Evolutionary conservation across 2,888 invertebrate genomes (phyloP).

Genomic region (Yponomeuta malinellus): DNA sequence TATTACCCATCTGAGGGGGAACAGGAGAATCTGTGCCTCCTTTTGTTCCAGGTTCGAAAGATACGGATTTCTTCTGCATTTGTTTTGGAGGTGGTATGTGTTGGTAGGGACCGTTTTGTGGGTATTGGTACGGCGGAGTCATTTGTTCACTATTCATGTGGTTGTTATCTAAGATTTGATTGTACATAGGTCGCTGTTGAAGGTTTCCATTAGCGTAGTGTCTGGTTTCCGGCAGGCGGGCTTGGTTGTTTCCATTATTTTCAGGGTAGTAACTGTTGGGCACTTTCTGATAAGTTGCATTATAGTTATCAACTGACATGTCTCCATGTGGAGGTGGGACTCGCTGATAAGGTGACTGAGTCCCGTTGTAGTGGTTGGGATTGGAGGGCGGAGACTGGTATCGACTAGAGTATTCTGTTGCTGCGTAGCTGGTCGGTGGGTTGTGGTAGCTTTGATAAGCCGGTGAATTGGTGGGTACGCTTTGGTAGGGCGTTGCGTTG

Average conservation of each 20-base stretch:
- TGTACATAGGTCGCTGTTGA: constrained; percentile 56
- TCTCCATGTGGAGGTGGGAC: constrained; percentile 77
- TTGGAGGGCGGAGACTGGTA: constrained; percentile 56
- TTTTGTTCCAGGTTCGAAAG: constrained; percentile 84
- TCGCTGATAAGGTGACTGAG: constrained; percentile 74
- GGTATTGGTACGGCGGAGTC: constrained; percentile 46
- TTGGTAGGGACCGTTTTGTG: constrained; percentile 76
- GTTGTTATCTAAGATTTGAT: constrained; percentile 48
- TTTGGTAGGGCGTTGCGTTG: constrained; percentile 56
- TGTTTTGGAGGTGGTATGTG: constrained; percentile 78
- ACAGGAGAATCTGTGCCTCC: constrained; percentile 75
- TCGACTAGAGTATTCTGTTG: constrained; percentile 70
- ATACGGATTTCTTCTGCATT: constrained; percentile 81
- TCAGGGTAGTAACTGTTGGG: constrained; percentile 56
- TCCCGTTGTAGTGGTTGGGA: constrained; percentile 35
- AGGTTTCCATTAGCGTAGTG: constrained; percentile 44
- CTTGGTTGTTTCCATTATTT: constrained; percentile 36
- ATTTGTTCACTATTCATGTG: constrained; percentile 35
- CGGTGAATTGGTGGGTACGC: constrained; percentile 63
- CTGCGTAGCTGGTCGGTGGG: constrained; percentile 69
- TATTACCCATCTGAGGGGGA: constrained; percentile 53
- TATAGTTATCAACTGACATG: constrained; percentile 49
- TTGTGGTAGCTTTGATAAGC: constrained; percentile 66
- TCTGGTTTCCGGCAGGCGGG: constrained; percentile 41
- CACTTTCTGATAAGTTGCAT: constrained; percentile 55